Evolutionary conservation across 2,797 vertebrate species (phyloP), one percentile per base, ranked within the genome.

Genomic region (Anas bernieri): DNA sequence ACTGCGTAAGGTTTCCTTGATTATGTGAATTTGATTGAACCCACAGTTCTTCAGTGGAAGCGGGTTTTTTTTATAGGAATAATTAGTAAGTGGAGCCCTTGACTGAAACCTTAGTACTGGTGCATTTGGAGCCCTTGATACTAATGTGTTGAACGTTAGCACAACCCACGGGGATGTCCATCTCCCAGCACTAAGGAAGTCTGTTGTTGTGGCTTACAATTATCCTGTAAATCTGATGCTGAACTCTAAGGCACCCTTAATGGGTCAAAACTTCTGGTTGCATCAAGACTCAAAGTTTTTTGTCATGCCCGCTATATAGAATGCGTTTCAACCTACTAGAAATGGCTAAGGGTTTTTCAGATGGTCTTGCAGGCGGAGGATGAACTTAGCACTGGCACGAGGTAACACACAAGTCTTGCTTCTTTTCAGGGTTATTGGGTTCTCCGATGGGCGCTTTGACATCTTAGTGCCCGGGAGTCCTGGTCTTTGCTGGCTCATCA

Each of bases 1-100:
- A 95, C 97, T 97, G 97, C 83, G 72, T 97, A 96, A 98, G 94
- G 97, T 97, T 94, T 95, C 95, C 93, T 96, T 86, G 92, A 93
- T 94, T 93, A 97, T 96, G 96, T 97, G 97, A 97, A 95, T 96
- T 95, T 94, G 95, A 96, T 96, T 92, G 77, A 94, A 75, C 83
- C 87, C 92, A 61, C 45, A n/a, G 72, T 45, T 92, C 85, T 92
- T 14, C 54, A 87, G 87, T 74, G 81, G 96, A 94, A 97, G 94
- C 33, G 56, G 93, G 90, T 96, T 37, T 96, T 97, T 96, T 97
- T 96, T 93, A 81, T 66, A 88, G 94, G 94, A 96, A 81, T 89
- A 22, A 94, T 72, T 89, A 93, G 95, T 30, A 85, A 96, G 86
- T 56, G 86, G 83, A 94, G 95, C 88, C 91, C 86, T 94, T 81